Percentiles rank a stretch among this genome's conserved stretches.
phyloP scores from a whole-genome alignment of 2,797 vertebrate genomes.

The Botia almorhae region DNA sequence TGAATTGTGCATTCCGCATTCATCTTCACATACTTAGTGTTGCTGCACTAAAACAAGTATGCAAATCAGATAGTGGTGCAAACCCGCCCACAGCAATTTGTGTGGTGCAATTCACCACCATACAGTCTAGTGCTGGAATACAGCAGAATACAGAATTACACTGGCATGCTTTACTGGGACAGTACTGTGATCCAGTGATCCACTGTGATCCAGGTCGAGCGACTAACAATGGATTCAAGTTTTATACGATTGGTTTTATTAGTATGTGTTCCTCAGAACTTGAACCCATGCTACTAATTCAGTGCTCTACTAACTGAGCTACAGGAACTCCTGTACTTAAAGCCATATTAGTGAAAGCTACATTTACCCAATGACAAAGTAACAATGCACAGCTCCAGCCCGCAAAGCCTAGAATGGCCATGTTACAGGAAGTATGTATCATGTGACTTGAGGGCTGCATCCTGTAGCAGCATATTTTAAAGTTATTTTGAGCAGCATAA shows the following conservation, averaged over 20 bases:
- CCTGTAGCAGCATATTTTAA: slow-evolving; percentile 47
- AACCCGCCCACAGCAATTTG: neutral
- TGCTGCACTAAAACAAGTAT: neutral
- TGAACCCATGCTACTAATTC: no score
- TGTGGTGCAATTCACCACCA: neutral
- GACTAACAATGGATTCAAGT: no score
- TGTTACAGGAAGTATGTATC: neutral
- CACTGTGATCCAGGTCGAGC: no score
- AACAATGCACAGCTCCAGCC: no score
- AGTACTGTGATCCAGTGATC: no score
- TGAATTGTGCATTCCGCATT: neutral
- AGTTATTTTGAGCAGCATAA: slow-evolving; percentile 39
- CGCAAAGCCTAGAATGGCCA: neutral
- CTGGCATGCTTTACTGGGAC: no score
- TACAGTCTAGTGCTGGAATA: neutral
- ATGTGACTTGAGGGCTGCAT: slow-evolving; percentile 45
- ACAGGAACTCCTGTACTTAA: neutral
- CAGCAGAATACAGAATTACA: neutral
- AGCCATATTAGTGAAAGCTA: neutral
- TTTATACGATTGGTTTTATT: no score
- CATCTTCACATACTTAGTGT: neutral
- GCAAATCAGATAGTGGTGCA: neutral
- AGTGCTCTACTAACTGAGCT: no score
- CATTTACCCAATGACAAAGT: neutral
- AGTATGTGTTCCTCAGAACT: no score